Evolutionary conservation across 2,113 vertebrate species (phyloP).

Genomic region (Anoura caudifer): DNA sequence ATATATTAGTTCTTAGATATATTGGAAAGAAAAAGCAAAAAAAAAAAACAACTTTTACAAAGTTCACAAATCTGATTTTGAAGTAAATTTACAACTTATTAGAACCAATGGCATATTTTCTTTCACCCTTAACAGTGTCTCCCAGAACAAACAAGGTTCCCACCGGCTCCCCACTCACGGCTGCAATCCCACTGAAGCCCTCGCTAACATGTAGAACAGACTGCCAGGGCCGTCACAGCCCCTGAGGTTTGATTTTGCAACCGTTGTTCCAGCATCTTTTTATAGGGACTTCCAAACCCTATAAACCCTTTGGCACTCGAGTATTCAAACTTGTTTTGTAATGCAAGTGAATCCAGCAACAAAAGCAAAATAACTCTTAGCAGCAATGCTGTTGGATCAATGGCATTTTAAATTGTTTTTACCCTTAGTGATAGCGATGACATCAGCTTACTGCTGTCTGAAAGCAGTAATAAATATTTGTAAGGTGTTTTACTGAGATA

Average conservation of each 20-base stretch:
- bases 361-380: background rate
- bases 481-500: background rate
- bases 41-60: background rate
- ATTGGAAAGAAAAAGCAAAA: background rate
- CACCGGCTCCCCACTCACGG: background rate
- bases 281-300: background rate
- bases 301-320: background rate
- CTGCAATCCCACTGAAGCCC: background rate
- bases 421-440: background rate
- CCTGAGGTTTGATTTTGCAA: background rate
- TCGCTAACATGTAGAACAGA: background rate
- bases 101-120: background rate
- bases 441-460: background rate
- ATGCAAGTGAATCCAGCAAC: background rate
- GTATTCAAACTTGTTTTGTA: constrained; percentile 13
- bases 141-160: background rate
- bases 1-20: background rate
- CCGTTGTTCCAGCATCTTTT: background rate
- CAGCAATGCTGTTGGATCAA: background rate
- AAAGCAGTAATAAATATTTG: constrained; percentile 55
- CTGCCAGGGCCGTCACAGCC: background rate
- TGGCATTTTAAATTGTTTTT: constrained; percentile 36
- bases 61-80: background rate
- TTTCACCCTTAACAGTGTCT: background rate
- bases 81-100: background rate